phyloP scores from a whole-genome alignment of 2,888 invertebrate genomes.

The Hyles lineata region DNA sequence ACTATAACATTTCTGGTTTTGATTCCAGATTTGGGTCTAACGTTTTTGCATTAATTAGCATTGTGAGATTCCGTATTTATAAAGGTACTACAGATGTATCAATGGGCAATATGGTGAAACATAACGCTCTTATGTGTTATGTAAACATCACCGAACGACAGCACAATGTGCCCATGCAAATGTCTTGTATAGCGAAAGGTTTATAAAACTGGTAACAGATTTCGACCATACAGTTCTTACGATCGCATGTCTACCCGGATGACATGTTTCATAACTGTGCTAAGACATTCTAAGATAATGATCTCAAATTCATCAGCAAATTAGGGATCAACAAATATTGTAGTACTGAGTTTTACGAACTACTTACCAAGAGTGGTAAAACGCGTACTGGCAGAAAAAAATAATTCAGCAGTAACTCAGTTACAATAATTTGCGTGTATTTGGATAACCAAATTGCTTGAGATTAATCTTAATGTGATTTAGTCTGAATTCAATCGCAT shows the following conservation, averaged over 20 bases:
- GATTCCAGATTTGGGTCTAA: conserved; percentile 8
- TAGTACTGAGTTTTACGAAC: too few relatives aligned
- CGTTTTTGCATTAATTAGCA: conserved; percentile 29
- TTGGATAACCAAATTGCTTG: too few relatives aligned
- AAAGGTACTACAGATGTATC: conserved; percentile 1
- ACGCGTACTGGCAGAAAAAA: neutral
- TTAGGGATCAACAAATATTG: too few relatives aligned
- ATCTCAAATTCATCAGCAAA: too few relatives aligned
- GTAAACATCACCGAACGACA: neutral
- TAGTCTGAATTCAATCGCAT: too few relatives aligned
- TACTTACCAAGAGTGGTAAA: neutral
- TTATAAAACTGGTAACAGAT: neutral
- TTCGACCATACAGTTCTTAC: too few relatives aligned
- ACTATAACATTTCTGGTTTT: neutral
- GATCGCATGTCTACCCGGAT: too few relatives aligned
- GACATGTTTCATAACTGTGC: too few relatives aligned
- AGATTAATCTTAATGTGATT: too few relatives aligned
- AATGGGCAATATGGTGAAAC: neutral
- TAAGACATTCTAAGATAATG: too few relatives aligned
- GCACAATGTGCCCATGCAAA: neutral
- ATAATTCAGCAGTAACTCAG: neutral
- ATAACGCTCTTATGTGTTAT: conserved; percentile 22
- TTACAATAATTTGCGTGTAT: neutral
- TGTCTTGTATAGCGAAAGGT: neutral
- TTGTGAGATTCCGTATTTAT: conserved; percentile 18